These are phyloP conservation scores for Tetraneura akinire DNA, from an alignment of 1,140 invertebrate species.

Conservation along the genomic window DNA sequence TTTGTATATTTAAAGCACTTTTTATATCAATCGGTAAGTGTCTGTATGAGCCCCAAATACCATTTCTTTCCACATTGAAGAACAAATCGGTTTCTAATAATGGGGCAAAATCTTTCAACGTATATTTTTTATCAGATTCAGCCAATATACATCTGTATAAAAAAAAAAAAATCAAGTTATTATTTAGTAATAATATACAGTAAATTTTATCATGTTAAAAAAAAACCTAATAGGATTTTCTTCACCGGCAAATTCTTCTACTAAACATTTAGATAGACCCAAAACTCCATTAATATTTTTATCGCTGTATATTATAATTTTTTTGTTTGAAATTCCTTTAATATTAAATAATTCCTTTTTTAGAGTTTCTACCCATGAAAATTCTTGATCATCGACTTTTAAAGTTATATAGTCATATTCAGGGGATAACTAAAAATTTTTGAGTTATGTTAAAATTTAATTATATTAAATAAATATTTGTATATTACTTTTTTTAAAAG, in stretches of 20 bases:
- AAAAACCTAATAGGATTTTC: constrained; percentile 30
- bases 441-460: neutral
- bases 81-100: constrained; percentile 16
- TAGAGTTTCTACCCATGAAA: constrained; percentile 5
- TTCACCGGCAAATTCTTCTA: constrained; percentile 22
- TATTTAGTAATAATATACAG: neutral
- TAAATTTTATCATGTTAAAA: neutral
- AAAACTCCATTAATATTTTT: constrained; percentile 38
- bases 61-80: constrained; percentile 56
- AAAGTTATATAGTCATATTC: constrained; percentile 21
- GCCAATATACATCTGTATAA: constrained; percentile 10
- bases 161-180: too few relatives aligned
- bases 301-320: constrained; percentile 27
- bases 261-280: constrained; percentile 33
- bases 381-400: constrained; percentile 19
- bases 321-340: neutral
- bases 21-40: constrained; percentile 69
- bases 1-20: neutral
- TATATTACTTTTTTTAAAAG: constrained; percentile 21
- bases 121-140: constrained; percentile 16
- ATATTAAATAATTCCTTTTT: neutral
- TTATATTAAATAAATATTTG: neutral
- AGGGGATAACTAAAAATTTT: neutral
- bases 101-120: constrained; percentile 6
- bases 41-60: constrained; percentile 62